Base-by-base conservation (phyloP, 2,113 vertebrate genomes). In the Phyllostomus discolor region DNA sequence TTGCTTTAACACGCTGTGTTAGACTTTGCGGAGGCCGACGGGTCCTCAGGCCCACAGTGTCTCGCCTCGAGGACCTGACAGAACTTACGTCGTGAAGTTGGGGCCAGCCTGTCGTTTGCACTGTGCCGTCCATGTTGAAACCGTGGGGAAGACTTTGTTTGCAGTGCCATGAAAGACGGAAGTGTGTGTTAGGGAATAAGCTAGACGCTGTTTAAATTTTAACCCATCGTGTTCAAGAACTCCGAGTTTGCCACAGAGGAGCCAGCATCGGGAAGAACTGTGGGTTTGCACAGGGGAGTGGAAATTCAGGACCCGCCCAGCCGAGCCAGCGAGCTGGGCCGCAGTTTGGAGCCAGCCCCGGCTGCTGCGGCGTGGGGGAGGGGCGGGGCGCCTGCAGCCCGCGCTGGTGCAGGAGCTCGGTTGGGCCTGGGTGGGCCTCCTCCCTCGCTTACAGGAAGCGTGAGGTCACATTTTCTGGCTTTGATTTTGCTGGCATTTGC, bases 391-490 rank as follows among this genome's bases (percentile, higher is more conserved):
- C 73, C 93, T 67, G 64, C 5, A 88, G 70, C 2, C 7, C 50
- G 78, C 52, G 43, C 31, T 62, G 75, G 46, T 72, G 54, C 19
- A 1, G 24, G 24, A 28, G 7, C 84, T 43, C 2, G 0, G 67
- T 33, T 17, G n/a, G 54, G 33, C 94, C 70, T 85, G 82, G 83
- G 41, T 59, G 97, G 90, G 87, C 85, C 94, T 91, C 90, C 78
- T 46, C 64, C 70, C 67, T 43, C 67, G 46, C 38, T 75, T 90
- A 73, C 90, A 83, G 95, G 96, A 96, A 96, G 82, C 38, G 66
- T 97, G 97, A 95, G 88, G 69, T 97, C 92, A 97, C 38, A 22
- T 66, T 91, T 95, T 84, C 89, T 97, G 96, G 97, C 94, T 95
- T 81, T 33, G 90, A 82, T 57, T 93, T 89, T 95, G 92, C 67